phyloP scores from a whole-genome alignment of 1,140 invertebrate species.

The Tribolium castaneum region DNA sequence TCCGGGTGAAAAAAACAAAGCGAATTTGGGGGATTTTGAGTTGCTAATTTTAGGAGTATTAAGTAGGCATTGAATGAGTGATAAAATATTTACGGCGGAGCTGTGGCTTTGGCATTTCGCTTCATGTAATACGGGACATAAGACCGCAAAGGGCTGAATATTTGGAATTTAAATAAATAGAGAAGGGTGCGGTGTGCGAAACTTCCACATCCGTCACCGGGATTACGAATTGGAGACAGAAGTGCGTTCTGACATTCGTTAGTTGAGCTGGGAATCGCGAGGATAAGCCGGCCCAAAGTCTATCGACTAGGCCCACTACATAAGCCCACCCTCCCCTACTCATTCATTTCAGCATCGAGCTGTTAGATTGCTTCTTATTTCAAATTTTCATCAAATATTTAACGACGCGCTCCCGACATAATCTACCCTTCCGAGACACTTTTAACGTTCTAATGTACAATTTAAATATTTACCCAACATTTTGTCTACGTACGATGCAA shows the following conservation, averaged over 20 bases:
- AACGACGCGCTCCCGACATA: background rate
- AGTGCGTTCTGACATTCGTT: conserved; percentile 31
- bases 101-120: conserved; percentile 26
- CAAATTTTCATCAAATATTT: conserved; percentile 36
- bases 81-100: conserved; percentile 27
- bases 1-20: no score
- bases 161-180: conserved; percentile 36
- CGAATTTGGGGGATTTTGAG: background rate
- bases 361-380: conserved; percentile 29
- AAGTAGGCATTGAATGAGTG: background rate
- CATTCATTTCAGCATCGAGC: background rate
- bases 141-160: conserved; percentile 28
- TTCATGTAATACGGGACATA: conserved; percentile 19
- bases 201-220: conserved; percentile 26
- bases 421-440: conserved; percentile 25
- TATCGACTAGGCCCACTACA: conserved; percentile 27
- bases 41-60: background rate
- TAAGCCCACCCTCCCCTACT: background rate
- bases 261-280: conserved; percentile 29
- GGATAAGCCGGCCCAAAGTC: conserved; percentile 20
- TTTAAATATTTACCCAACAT: conserved; percentile 29
- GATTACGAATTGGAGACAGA: conserved; percentile 32
- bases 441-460: conserved; percentile 28
- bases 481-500: conserved; percentile 10
- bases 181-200: conserved; percentile 9